Percentiles rank a stretch among this genome's conserved stretches.
These are phyloP conservation scores for Platycercus adscitus DNA, from an alignment of 2,113 vertebrate species.

Conservation along the genomic window DNA sequence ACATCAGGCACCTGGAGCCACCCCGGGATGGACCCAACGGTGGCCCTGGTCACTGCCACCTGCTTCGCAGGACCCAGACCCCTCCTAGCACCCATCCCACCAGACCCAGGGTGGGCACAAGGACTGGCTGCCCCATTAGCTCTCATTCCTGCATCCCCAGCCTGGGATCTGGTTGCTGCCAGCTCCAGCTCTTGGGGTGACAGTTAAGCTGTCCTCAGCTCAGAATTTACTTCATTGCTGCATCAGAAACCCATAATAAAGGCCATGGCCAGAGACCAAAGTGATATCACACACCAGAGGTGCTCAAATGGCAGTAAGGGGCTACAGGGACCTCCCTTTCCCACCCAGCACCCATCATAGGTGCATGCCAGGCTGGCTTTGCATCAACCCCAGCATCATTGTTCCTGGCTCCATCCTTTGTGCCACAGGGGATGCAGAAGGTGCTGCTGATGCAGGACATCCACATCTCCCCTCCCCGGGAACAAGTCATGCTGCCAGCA, in stretches of 20 bases:
- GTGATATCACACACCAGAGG: neutral
- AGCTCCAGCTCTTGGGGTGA: neutral
- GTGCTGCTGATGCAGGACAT: rapidly evolving
- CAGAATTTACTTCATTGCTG: neutral
- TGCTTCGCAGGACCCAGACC: rapidly evolving
- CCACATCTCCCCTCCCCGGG: neutral
- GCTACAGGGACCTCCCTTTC: neutral
- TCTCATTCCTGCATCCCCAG: neutral
- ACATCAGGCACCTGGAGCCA: neutral
- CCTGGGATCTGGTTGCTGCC: neutral
- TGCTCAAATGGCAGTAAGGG: neutral
- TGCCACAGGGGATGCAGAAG: rapidly evolving
- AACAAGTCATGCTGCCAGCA: neutral
- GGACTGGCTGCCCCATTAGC: neutral
- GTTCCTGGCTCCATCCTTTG: rapidly evolving
- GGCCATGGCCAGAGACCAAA: neutral
- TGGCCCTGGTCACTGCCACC: neutral
- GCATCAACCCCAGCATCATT: neutral
- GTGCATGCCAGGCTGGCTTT: neutral
- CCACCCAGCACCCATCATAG: neutral
- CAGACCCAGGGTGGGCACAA: rapidly evolving
- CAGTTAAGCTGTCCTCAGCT: neutral
- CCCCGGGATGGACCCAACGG: rapidly evolving
- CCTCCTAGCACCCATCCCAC: neutral
- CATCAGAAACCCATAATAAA: neutral